Base-by-base conservation (phyloP, 2,113 vertebrate species). In the Penelope pileata region DNA sequence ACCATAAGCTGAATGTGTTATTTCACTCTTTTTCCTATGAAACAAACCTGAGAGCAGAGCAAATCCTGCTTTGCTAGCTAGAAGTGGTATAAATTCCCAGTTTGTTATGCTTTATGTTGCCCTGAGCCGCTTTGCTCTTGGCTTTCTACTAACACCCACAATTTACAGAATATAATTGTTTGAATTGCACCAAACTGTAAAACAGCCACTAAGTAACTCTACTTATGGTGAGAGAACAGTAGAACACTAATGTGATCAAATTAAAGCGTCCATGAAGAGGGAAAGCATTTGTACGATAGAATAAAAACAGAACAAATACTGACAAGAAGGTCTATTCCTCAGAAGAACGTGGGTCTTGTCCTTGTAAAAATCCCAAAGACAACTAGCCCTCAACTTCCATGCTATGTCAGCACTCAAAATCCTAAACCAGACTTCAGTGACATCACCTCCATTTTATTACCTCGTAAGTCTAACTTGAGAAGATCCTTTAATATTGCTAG, bases 151-250 rank as follows among this genome's bases (percentile, higher is more conserved):
- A 93, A 92, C 16, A 67, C 10, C 23, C 47, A 72, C 17, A 47
- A n/a, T 53, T 63, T 82, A 86, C 21, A 40, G 45, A 68, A 85
- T 68, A 66, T 29, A 69, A 77, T 32, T 58, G 42, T 51, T 63
- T 91, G 66, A 95, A 94, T 81, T 93, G 73, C 43, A 82, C 22
- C 42, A 76, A 64, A 60, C 48, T 34, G n/a, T 83, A 90, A 89
- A 93, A 32, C 42, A 73, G 10, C 32, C 27, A 54, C 45, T 62
- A 45, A 27, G 13, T 32, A 42, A 34, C 26, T 76, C 32, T 23
- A 63, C 29, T 73, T 43, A 86, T 66, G 56, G 30, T 62, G 56
- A 92, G 17, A 42, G 38, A 40, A 80, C 10, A 40, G 22, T 23
- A 47, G 16, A 89, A 27, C 60, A 72, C 15, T 81, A 66, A 83